Conservation (phyloP, 2,797 vertebrate species). For the Cyprinodon diabolis region DNA sequence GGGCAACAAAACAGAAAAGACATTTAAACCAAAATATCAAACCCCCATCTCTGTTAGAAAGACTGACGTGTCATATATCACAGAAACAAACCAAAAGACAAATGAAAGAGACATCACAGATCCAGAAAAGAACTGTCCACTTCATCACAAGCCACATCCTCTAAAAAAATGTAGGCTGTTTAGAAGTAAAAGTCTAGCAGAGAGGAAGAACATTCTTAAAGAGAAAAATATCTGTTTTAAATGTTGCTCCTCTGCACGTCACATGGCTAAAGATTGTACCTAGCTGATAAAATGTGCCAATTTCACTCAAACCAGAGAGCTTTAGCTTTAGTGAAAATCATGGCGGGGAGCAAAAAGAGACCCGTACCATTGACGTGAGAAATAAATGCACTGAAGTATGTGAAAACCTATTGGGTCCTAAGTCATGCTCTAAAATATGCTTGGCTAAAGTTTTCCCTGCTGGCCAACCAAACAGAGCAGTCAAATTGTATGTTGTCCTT, state of each 20-base stretch:
- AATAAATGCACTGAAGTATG: too few species aligned
- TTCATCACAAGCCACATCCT: neutral
- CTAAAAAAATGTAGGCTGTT: neutral
- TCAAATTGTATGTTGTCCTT: too few species aligned
- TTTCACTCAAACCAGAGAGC: too few species aligned
- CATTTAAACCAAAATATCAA: neutral
- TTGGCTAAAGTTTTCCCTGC: neutral
- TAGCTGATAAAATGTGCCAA: too few species aligned
- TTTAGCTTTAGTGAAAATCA: too few species aligned
- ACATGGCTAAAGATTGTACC: too few species aligned
- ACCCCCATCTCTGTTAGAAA: neutral
- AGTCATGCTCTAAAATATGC: too few species aligned
- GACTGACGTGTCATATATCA: neutral
- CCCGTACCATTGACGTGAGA: too few species aligned
- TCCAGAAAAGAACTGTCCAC: neutral
- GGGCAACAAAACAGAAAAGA: neutral
- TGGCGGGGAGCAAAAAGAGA: too few species aligned
- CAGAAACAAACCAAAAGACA: neutral
- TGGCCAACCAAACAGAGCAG: too few species aligned
- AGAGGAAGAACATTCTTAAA: neutral
- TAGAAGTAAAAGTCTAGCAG: neutral
- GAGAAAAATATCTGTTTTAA: neutral
- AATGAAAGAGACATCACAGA: neutral
- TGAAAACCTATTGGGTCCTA: too few species aligned
- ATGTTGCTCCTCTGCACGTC: too few species aligned